These are phyloP conservation scores for Distichodus sexfasciatus DNA, from an alignment of 2,797 vertebrate genomes.

Conservation along the genomic window DNA sequence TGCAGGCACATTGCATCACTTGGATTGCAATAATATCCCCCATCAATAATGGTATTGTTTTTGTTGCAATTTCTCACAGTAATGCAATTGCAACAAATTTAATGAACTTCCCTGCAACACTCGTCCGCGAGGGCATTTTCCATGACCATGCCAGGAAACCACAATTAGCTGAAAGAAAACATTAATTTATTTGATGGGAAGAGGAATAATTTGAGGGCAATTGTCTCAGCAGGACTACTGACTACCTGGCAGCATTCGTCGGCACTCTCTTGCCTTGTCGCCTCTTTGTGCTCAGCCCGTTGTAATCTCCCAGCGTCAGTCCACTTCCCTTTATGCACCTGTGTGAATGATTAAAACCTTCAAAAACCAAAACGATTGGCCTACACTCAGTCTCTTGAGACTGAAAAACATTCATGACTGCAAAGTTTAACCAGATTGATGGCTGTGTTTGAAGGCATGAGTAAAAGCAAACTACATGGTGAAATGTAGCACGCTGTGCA, in stretches of 20 bases:
- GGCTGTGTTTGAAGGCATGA: background rate
- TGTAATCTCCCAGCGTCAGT: background rate
- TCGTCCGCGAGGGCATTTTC: background rate
- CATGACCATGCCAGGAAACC: slow-evolving; percentile 15
- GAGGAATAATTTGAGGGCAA: slow-evolving; percentile 30
- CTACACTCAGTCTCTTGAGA: background rate
- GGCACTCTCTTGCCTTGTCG: background rate
- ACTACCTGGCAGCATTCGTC: background rate
- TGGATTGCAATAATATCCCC: background rate
- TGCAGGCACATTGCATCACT: background rate
- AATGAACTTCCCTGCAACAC: slow-evolving; percentile 12
- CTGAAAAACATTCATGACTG: background rate
- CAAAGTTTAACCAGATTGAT: background rate
- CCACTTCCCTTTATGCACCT: slow-evolving; percentile 36
- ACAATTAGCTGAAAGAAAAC: slow-evolving; percentile 40
- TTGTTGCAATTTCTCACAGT: no score
- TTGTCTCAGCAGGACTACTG: slow-evolving; percentile 41
- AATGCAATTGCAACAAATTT: no score
- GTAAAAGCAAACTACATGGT: no score
- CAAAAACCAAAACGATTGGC: background rate
- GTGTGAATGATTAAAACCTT: slow-evolving; percentile 32
- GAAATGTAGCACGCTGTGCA: no score
- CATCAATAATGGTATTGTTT: slow-evolving; percentile 9
- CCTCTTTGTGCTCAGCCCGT: slow-evolving; percentile 1
- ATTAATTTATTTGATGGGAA: slow-evolving; percentile 37